Base-by-base conservation (phyloP, 2,113 vertebrate species). In the Antigone vipio region DNA sequence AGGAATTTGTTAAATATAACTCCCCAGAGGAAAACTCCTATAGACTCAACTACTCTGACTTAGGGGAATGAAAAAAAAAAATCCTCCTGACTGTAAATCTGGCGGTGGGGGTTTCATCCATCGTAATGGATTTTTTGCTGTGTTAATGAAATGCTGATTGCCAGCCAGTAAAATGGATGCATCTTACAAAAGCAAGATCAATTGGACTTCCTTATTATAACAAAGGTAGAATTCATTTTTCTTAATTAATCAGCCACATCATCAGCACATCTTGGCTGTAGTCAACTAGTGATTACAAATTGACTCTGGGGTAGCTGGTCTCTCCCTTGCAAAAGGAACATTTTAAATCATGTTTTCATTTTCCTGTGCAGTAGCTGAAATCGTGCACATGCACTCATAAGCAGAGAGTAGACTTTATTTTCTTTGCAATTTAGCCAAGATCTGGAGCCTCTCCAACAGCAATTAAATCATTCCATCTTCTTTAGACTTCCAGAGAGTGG, bases 241-340 rank as follows among this genome's bases (percentile, higher is more conserved):
- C 91, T 91, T 86, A 78, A 78, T 96, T 95, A 86, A 84, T 95
- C 42, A 88, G 29, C 52, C 35, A 77, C 88, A 85, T 66, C 88
- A 90, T 86, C 73, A 93, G 45, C 34, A 74, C 13, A 75, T 72
- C 73, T 91, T 83, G 34, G 53, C 53, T 76, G 58, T 34, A 87
- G 62, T n/a, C 53, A 96, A n/a, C 50, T 76, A 84, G 73, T 85
- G 72, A 59, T 93, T 92, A 93, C 60, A 85, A 78, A 92, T 72
- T 60, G 49, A 63, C 67, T 74, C 34, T 71, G 38, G 29, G 42
- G 34, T 85, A 59, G 2, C 29, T 80, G 49, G 12, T 52, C 71
- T 92, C 44, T 88, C 49, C 40, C 11, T 81, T 63, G 76, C 21
- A 87, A 78, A 95, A 77, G 13, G 9, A 87, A 49, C 13, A 15